These are phyloP conservation scores for Gerris lacustris DNA, from an alignment of 2,888 invertebrate species.

Conservation along the genomic window DNA sequence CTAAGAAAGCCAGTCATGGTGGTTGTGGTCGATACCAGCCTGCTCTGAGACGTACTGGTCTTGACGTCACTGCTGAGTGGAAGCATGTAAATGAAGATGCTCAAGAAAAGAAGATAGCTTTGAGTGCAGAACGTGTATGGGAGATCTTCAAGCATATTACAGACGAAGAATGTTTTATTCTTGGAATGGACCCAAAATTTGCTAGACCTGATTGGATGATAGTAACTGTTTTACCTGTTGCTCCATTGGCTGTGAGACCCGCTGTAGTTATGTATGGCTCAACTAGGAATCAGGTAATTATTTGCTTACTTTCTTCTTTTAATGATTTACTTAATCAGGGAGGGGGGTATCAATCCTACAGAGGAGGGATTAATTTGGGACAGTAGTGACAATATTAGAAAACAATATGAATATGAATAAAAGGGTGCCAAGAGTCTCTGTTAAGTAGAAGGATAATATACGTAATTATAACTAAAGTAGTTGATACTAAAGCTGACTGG, in stretches of 20 bases:
- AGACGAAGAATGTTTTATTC: slow-evolving; percentile 90
- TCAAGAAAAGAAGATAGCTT: slow-evolving; percentile 85
- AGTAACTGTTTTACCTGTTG: slow-evolving; percentile 90
- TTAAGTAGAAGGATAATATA: no score
- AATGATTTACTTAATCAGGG: no score
- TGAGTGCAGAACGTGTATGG: slow-evolving; percentile 92
- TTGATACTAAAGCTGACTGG: no score
- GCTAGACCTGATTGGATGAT: slow-evolving; percentile 99
- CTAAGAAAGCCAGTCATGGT: slow-evolving; percentile 61
- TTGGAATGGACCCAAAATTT: slow-evolving; percentile 92
- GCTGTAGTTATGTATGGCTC: slow-evolving; percentile 99
- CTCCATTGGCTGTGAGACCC: slow-evolving; percentile 88
- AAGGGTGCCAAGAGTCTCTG: no score
- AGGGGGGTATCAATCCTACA: no score
- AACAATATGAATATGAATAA: no score
- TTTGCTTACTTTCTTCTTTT: neutral
- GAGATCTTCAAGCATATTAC: slow-evolving; percentile 55
- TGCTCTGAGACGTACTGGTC: slow-evolving; percentile 71
- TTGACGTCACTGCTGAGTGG: slow-evolving; percentile 96
- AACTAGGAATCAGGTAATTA: slow-evolving; percentile 66
- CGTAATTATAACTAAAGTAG: no score
- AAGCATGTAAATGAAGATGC: slow-evolving; percentile 97
- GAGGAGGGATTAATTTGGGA: no score
- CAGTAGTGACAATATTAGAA: no score
- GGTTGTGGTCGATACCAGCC: slow-evolving; percentile 99